Percentiles rank a stretch among this genome's conserved stretches.
Conservation (phyloP, 92 coral and sea anemone genomes). For the Phenganax marumi region DNA sequence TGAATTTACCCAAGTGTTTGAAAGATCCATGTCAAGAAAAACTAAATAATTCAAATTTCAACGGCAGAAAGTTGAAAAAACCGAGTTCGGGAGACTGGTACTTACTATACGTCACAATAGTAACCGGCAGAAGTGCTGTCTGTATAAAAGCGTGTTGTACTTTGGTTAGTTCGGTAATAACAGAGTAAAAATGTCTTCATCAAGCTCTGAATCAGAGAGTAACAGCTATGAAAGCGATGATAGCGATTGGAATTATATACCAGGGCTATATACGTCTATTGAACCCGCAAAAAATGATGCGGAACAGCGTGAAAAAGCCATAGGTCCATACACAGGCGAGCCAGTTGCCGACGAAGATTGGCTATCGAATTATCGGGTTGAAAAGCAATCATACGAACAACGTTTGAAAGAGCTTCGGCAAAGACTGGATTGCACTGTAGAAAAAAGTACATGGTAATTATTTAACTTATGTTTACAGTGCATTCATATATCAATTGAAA, state of each 20-base stretch:
- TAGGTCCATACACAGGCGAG: slow-evolving; percentile 32
- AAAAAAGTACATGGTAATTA: slow-evolving; percentile 26
- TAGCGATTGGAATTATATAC: slow-evolving; percentile 37
- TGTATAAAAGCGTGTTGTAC: not conserved
- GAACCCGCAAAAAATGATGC: too few relatives aligned
- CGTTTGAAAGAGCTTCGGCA: slow-evolving; percentile 23
- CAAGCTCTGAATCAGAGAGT: slow-evolving; percentile 5
- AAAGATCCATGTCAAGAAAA: not conserved
- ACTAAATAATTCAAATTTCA: not conserved
- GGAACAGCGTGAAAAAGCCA: not conserved
- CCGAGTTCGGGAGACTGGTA: slow-evolving; percentile 8
- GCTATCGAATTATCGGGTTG: slow-evolving; percentile 20
- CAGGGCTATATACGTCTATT: slow-evolving; percentile 11
- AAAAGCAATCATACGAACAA: slow-evolving; percentile 30
- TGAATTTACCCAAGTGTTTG: too few relatives aligned
- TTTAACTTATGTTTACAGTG: slow-evolving; percentile 44
- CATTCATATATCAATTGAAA: not conserved
- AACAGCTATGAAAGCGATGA: slow-evolving; percentile 27
- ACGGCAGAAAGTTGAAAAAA: slow-evolving; percentile 12
- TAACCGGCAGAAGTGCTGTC: not conserved
- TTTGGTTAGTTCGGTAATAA: not conserved
- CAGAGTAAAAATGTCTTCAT: slow-evolving; percentile 22
- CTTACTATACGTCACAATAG: slow-evolving; percentile 20
- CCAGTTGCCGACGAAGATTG: slow-evolving; percentile 44
- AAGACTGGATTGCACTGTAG: slow-evolving; percentile 21